Conservation (phyloP, 2,113 vertebrate species). For the Elephas maximus region DNA sequence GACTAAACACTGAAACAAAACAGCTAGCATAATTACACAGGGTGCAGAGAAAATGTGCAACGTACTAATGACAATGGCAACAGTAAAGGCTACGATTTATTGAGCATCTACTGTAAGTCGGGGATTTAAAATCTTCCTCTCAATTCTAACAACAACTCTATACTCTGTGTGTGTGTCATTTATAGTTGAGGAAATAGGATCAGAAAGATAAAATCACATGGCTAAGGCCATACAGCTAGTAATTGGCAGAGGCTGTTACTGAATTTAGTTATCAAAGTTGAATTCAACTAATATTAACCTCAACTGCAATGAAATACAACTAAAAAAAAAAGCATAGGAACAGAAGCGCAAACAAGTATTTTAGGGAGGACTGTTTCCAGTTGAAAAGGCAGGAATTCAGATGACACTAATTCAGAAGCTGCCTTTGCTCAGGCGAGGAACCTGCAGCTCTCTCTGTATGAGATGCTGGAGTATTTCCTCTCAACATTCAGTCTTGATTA, state of each 20-base stretch:
- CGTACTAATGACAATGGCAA: neutral
- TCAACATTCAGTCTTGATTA: neutral
- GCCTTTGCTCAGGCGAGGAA: conserved; percentile 39
- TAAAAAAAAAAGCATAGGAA: neutral
- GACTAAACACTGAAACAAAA: neutral
- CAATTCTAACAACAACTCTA: neutral
- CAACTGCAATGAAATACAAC: neutral
- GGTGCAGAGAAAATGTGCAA: neutral
- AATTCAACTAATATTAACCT: conserved; percentile 35
- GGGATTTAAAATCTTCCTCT: neutral
- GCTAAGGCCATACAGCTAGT: neutral
- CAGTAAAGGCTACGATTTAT: neutral
- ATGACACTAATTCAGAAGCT: conserved; percentile 59
- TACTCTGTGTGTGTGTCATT: neutral
- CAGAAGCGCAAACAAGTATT: conserved; percentile 14
- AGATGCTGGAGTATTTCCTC: neutral
- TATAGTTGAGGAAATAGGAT: neutral
- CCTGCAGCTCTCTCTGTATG: neutral
- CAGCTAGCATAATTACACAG: neutral
- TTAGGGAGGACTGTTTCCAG: conserved; percentile 60
- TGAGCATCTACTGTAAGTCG: conserved; percentile 12
- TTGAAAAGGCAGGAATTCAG: conserved; percentile 51
- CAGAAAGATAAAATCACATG: neutral
- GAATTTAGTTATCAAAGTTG: conserved; percentile 21
- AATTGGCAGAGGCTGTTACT: neutral